phyloP scores from a whole-genome alignment of 2,888 invertebrate species.

The Seira ritae region DNA sequence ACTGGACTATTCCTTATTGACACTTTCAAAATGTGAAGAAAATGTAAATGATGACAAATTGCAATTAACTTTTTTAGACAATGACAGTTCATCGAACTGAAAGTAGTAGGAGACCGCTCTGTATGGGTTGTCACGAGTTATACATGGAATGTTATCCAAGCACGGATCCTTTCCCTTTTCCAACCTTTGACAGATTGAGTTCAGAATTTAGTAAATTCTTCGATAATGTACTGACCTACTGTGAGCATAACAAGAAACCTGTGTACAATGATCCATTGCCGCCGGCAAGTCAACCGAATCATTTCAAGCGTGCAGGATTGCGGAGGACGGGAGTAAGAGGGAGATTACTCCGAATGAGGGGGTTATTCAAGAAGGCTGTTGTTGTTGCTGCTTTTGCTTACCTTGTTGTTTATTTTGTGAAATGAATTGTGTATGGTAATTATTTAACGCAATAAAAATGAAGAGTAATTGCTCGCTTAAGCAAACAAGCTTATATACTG shows the following conservation, averaged over 20 bases:
- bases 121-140: conserved; percentile 35
- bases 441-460: neutral
- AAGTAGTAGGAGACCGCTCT: conserved; percentile 8
- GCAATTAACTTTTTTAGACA: neutral
- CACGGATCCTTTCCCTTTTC: conserved; percentile 27
- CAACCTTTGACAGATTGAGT: conserved; percentile 47
- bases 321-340: conserved; percentile 6
- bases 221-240: conserved; percentile 22
- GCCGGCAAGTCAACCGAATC: conserved; percentile 27
- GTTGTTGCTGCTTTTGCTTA: conserved; percentile 44
- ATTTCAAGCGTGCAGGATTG: neutral
- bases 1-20: too few relatives aligned
- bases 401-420: conserved; percentile 27
- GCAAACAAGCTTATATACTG: neutral
- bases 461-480: neutral
- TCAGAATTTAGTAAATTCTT: conserved; percentile 35
- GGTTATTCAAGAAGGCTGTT: conserved; percentile 35
- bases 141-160: conserved; percentile 43
- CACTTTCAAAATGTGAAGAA: too few relatives aligned
- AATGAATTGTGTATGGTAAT: neutral
- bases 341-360: conserved; percentile 9
- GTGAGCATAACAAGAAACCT: conserved; percentile 12
- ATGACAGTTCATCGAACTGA: conserved; percentile 22
- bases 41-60: too few relatives aligned
- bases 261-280: conserved; percentile 43